These are phyloP conservation scores for Lymantria monacha DNA, from an alignment of 2,888 invertebrate genomes.

Conservation along the genomic window DNA sequence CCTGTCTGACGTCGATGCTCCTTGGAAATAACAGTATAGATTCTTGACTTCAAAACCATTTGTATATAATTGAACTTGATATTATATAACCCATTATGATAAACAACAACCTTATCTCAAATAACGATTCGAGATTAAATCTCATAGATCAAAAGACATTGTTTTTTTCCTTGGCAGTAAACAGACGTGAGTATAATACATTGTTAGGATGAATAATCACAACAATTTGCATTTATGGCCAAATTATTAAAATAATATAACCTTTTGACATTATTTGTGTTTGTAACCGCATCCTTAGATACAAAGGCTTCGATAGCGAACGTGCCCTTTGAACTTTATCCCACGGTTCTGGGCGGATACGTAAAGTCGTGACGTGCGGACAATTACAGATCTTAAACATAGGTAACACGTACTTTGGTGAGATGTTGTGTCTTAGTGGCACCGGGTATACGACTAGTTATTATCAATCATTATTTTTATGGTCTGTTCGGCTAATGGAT, in stretches of 20 bases:
- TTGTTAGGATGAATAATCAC: constrained; percentile 35
- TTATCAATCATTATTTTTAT: not conserved
- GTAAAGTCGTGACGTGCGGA: constrained; percentile 54
- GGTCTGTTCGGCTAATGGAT: no score
- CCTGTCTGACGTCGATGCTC: no score
- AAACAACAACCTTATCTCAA: no score
- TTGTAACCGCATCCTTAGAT: constrained; percentile 43
- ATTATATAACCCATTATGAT: no score
- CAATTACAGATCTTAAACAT: constrained; percentile 59
- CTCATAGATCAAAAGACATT: not conserved
- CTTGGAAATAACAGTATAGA: no score
- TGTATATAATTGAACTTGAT: no score
- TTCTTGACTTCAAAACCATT: no score
- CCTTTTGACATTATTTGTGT: constrained; percentile 40
- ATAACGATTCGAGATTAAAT: no score
- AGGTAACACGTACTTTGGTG: constrained; percentile 45
- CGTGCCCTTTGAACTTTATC: constrained; percentile 63
- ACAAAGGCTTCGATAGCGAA: constrained; percentile 49
- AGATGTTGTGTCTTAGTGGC: constrained; percentile 18
- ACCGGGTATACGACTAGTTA: not conserved
- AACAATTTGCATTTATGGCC: constrained; percentile 35
- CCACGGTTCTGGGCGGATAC: constrained; percentile 45
- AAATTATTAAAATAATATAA: constrained; percentile 44
- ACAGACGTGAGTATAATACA: not conserved
- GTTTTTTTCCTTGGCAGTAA: not conserved